Evolutionary conservation across 2,797 vertebrate species (phyloP).

Genomic region (Eutrigla gurnardus): DNA sequence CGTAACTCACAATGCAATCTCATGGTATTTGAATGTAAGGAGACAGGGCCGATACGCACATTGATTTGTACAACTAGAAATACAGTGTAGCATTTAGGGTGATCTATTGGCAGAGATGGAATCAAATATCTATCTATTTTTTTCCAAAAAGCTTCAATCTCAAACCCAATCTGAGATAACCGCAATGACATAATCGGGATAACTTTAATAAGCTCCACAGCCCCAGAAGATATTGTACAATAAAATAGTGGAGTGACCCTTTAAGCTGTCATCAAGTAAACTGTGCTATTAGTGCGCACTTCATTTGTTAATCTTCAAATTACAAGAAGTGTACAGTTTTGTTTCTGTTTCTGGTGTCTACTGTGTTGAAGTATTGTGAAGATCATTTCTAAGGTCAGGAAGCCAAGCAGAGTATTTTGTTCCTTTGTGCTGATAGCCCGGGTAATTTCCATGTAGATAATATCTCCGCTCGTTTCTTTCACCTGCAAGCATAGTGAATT

Average conservation of each 20-base stretch:
- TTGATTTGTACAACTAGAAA: not conserved
- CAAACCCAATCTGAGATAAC: no score
- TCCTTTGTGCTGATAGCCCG: conserved; percentile 13
- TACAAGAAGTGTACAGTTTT: not conserved
- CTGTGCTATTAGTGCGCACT: not conserved
- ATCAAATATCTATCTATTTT: no score
- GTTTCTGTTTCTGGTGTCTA: not conserved
- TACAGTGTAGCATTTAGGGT: no score
- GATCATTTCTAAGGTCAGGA: conserved; percentile 30
- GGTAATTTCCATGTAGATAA: conserved; percentile 40
- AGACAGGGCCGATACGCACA: no score
- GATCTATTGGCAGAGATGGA: no score
- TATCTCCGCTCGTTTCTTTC: conserved; percentile 31
- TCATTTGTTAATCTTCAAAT: not conserved
- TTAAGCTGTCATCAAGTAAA: not conserved
- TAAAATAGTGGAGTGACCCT: not conserved
- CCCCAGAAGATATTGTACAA: no score
- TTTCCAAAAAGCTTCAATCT: no score
- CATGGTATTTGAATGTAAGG: no score
- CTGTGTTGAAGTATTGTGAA: not conserved
- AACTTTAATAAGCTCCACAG: no score
- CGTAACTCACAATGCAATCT: no score
- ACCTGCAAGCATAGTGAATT: no score
- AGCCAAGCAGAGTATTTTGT: conserved; percentile 13
- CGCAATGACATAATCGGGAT: no score